phyloP scores from a whole-genome alignment of 2,113 vertebrate genomes.

The Lamprotornis superbus region DNA sequence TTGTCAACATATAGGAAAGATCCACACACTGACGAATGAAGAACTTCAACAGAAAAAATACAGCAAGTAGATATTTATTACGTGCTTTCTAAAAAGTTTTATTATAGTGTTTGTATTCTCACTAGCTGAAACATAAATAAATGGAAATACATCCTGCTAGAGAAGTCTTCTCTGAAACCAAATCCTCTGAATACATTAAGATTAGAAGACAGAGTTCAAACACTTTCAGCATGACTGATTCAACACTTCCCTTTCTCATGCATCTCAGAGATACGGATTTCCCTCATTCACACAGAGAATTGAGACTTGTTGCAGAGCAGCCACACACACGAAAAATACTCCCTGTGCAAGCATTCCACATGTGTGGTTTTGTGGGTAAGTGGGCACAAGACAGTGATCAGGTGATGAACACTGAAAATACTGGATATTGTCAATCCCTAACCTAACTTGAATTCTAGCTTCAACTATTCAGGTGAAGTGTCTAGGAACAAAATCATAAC shows the following conservation, averaged over 20 bases:
- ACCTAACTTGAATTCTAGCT: neutral
- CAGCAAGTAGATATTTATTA: neutral
- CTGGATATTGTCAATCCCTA: neutral
- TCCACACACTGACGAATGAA: neutral
- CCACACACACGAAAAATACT: neutral
- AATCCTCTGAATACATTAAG: neutral
- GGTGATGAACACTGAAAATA: neutral
- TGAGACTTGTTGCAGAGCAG: neutral
- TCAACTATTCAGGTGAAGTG: neutral
- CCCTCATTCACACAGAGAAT: neutral
- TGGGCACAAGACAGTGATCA: neutral
- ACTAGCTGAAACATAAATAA: neutral
- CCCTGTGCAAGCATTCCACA: neutral
- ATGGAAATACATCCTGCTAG: neutral
- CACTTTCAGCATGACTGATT: neutral
- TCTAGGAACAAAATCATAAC: neutral
- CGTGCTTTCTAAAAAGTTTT: neutral
- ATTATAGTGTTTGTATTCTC: neutral
- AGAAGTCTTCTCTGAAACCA: neutral
- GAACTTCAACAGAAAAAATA: neutral
- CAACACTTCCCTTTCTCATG: neutral
- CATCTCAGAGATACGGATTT: fast-evolving
- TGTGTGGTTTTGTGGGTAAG: neutral
- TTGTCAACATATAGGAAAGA: neutral
- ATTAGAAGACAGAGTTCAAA: neutral